These are phyloP conservation scores for Ctenicera cuprea DNA, from an alignment of 2,888 invertebrate species.

Conservation along the genomic window DNA sequence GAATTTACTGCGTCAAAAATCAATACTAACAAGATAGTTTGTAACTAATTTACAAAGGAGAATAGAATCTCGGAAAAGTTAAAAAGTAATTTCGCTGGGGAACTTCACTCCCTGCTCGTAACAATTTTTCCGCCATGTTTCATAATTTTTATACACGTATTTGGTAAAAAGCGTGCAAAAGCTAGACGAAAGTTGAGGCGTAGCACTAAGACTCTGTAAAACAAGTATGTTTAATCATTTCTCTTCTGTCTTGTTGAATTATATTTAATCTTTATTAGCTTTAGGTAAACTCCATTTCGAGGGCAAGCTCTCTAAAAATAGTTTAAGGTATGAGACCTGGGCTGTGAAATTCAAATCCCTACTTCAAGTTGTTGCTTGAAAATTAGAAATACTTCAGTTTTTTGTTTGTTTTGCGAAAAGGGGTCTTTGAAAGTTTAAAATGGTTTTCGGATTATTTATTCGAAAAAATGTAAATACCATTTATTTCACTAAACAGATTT, in stretches of 20 bases:
- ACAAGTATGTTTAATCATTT: slow-evolving; percentile 41
- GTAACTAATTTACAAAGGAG: slow-evolving; percentile 43
- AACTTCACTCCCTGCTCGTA: slow-evolving; percentile 36
- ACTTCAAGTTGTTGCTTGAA: slow-evolving; percentile 17
- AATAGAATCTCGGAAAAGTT: slow-evolving; percentile 38
- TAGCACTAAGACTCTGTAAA: neutral
- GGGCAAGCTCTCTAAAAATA: slow-evolving; percentile 35
- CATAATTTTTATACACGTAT: slow-evolving; percentile 28
- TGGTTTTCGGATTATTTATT: neutral
- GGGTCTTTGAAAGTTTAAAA: neutral
- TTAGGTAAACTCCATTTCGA: slow-evolving; percentile 42
- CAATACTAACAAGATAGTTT: slow-evolving; percentile 40
- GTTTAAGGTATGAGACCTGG: slow-evolving; percentile 32
- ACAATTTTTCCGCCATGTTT: slow-evolving; percentile 27
- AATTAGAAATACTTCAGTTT: neutral
- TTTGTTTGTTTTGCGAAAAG: neutral
- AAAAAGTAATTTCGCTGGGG: slow-evolving; percentile 40
- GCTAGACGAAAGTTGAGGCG: neutral
- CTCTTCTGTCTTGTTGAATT: slow-evolving; percentile 44
- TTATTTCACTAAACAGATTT: too few relatives aligned
- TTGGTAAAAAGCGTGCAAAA: neutral
- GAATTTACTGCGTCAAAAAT: slow-evolving; percentile 16
- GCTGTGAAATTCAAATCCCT: slow-evolving; percentile 2
- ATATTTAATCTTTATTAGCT: slow-evolving; percentile 45
- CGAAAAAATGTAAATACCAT: too few relatives aligned